These are phyloP conservation scores for Archivesica marissinica DNA, from an alignment of 1,140 invertebrate genomes.

Conservation along the genomic window DNA sequence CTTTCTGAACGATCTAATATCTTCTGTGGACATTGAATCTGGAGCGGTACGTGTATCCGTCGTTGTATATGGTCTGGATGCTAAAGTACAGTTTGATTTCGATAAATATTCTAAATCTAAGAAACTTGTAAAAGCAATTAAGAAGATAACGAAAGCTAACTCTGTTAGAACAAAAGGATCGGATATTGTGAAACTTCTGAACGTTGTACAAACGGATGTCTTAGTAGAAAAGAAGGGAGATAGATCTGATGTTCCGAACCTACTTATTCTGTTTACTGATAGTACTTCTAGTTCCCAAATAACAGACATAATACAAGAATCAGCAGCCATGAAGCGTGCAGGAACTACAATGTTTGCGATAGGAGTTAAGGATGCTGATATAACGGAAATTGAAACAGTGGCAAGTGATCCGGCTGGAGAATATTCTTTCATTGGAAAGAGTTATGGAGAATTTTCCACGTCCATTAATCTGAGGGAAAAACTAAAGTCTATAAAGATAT, in stretches of 20 bases:
- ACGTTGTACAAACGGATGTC: constrained; percentile 32
- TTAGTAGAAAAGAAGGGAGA: constrained; percentile 68
- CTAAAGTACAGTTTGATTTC: constrained; percentile 54
- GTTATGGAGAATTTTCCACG: constrained; percentile 2
- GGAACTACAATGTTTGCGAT: constrained; percentile 32
- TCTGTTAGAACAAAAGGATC: background rate
- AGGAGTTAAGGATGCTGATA: constrained; percentile 36
- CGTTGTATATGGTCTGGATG: constrained; percentile 57
- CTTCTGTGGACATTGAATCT: constrained; percentile 65
- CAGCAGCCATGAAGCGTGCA: background rate
- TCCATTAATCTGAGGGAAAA: constrained; percentile 23
- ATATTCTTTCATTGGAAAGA: constrained; percentile 13
- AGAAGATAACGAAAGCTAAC: constrained; percentile 27
- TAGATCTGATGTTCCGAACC: constrained; percentile 71
- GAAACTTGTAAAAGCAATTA: constrained; percentile 45
- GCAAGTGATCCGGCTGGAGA: constrained; percentile 4
- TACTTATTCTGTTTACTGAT: constrained; percentile 75
- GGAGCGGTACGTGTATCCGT: constrained; percentile 69
- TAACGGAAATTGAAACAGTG: constrained; percentile 23
- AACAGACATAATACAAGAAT: background rate
- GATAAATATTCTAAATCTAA: constrained; percentile 33
- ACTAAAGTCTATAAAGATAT: constrained; percentile 36
- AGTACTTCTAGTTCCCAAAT: constrained; percentile 47
- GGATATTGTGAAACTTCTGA: constrained; percentile 2
- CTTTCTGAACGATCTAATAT: constrained; percentile 59